Percentiles rank a stretch among this genome's conserved stretches.
Evolutionary conservation across 2,888 invertebrate species (phyloP).

Genomic region (Ophion costatus): DNA sequence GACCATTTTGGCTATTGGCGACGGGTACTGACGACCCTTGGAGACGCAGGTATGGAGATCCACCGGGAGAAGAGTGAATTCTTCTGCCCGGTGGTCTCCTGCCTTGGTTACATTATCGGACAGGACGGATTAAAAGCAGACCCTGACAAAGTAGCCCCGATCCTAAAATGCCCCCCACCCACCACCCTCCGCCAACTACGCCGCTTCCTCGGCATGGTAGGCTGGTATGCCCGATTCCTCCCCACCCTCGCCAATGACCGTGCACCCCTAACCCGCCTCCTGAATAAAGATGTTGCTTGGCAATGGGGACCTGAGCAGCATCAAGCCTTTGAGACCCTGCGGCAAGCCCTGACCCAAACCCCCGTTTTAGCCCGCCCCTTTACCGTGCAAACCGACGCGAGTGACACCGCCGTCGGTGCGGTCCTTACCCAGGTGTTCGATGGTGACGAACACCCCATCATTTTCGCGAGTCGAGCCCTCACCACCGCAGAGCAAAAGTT

Average conservation of each 20-base stretch:
- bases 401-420: neutral
- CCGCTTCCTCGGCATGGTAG: too few relatives aligned
- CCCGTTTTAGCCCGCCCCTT: neutral
- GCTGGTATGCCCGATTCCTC: too few relatives aligned
- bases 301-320: too few relatives aligned
- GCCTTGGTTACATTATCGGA: neutral
- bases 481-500: neutral
- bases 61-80: conserved; percentile 13
- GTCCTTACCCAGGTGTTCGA: neutral
- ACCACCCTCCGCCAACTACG: too few relatives aligned
- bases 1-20: neutral
- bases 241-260: too few relatives aligned
- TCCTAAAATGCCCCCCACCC: too few relatives aligned
- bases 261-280: too few relatives aligned
- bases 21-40: neutral
- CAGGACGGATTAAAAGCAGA: too few relatives aligned
- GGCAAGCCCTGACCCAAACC: too few relatives aligned
- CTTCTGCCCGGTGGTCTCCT: conserved; percentile 7
- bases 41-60: conserved; percentile 1
- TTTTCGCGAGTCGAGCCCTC: conserved; percentile 4
- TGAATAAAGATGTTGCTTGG: too few relatives aligned
- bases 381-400: conserved; percentile 6
- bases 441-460: neutral
- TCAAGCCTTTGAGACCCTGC: too few relatives aligned
- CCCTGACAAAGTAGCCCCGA: too few relatives aligned